Conservation (phyloP, 1,140 invertebrate species). For the Physella acuta region DNA sequence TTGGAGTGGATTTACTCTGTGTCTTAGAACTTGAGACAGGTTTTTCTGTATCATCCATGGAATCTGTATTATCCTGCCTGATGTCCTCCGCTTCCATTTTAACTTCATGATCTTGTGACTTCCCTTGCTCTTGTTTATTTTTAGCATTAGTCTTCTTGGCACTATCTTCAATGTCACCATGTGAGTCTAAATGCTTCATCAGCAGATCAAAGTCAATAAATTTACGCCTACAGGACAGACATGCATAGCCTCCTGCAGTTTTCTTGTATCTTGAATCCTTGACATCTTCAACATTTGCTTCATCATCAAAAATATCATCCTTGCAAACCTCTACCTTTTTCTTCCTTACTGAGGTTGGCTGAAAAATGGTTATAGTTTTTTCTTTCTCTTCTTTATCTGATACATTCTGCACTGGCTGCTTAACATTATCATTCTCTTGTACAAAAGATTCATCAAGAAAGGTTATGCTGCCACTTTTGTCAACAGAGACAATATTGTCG, state of each 20-base stretch:
- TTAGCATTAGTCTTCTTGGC: neutral
- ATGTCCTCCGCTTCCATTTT: too few species aligned
- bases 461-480: neutral
- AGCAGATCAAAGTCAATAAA: constrained; percentile 9
- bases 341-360: too few species aligned
- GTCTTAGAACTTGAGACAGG: too few species aligned
- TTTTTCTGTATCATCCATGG: too few species aligned
- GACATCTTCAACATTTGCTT: neutral
- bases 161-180: neutral
- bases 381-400: too few species aligned
- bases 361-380: too few species aligned
- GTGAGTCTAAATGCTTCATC: neutral
- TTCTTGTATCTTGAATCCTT: neutral
- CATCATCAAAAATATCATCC: neutral
- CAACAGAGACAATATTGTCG: neutral
- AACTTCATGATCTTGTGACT: neutral
- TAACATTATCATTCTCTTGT: too few species aligned
- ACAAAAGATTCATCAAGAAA: too few species aligned
- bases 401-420: too few species aligned
- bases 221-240: neutral
- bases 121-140: neutral
- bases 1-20: too few species aligned
- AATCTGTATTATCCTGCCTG: too few species aligned
- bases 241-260: constrained; percentile 10
- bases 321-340: too few species aligned